Base-by-base conservation (phyloP, 1,140 invertebrate species). In the Acarapis woodi region DNA sequence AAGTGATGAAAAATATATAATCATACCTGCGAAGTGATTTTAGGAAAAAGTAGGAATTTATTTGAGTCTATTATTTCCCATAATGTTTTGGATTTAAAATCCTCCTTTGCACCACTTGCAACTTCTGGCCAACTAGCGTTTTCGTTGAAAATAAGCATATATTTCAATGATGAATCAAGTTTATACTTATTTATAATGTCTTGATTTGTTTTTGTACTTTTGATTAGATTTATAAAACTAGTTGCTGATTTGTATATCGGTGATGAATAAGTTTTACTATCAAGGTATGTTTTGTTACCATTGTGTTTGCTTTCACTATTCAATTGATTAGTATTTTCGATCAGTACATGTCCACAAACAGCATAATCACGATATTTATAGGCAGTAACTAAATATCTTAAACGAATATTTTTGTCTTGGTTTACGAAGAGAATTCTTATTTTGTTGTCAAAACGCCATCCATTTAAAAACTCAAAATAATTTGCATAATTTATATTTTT, bases 391-490 rank as follows among this genome's bases (percentile, higher is more conserved):
- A 88, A 57, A 56, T 90, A 90, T 32, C 83, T 56, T 19, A 88
- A 58, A 25, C 77, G 64, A 5, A 77, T 66, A 3, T 64, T 62
- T 37, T 68, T 66, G 42, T 68, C 62, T 32, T 69, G 71, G 46
- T 78, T 74, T 54, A 90, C 79, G 45, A 93, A 71, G 24, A 93
- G 54, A 20, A 72, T 79, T 37, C 83, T 65, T 28, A 93, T 75
- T 53, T 68, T 65, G 55, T 93, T 93, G 56, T 93, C 83, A n/a
- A n/a, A n/a, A 34, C 64, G 60, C 73, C 83, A 93, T 21, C 77
- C 76, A 36, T 64, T 65, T 0, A 93, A 57, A 52, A 90, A 93
- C 3, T 56, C 56, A 31, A 78, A 67, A 31, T 76, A 56, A 48
- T 73, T 77, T 12, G 62, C 53, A 47, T 79, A 70, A 37, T 62